A percentile compares a stretch with the other conserved stretches of the same genome.
phyloP scores from a whole-genome alignment of 2,113 vertebrate species.

The Paralichthys olivaceus region DNA sequence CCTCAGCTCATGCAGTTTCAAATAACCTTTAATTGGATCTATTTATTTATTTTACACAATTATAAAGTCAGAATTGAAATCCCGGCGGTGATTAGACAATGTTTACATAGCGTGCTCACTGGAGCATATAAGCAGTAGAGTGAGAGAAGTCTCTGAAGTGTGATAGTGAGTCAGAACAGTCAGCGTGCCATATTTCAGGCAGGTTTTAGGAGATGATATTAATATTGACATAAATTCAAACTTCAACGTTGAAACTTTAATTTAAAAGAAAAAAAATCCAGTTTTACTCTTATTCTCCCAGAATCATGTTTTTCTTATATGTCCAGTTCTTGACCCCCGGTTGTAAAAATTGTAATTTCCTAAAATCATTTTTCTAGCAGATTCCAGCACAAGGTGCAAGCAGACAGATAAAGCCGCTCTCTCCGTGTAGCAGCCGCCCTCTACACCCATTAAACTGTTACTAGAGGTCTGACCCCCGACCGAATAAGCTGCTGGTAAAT shows the following conservation, averaged over 20 bases:
- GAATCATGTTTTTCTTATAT: neutral
- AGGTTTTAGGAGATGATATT: neutral
- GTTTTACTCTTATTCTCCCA: too few species aligned
- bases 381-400: slow-evolving; percentile 69
- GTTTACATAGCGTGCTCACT: neutral
- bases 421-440: slow-evolving; percentile 40
- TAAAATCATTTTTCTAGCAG: slow-evolving; percentile 8
- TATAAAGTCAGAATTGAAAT: neutral
- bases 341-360: neutral
- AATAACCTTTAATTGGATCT: neutral
- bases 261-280: neutral
- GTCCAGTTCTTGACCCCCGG: neutral
- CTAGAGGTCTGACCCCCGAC: slow-evolving; percentile 64
- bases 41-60: slow-evolving; percentile 1
- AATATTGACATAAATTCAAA: neutral
- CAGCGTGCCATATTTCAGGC: neutral
- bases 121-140: slow-evolving; percentile 3
- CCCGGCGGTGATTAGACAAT: neutral
- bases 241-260: neutral
- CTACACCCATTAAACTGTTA: slow-evolving; percentile 59
- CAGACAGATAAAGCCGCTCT: slow-evolving; percentile 51
- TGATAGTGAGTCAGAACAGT: neutral
- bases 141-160: neutral
- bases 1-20: neutral
- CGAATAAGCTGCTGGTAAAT: slow-evolving; percentile 75